phyloP scores from a whole-genome alignment of 2,888 invertebrate species.

The Tineola bisselliella region DNA sequence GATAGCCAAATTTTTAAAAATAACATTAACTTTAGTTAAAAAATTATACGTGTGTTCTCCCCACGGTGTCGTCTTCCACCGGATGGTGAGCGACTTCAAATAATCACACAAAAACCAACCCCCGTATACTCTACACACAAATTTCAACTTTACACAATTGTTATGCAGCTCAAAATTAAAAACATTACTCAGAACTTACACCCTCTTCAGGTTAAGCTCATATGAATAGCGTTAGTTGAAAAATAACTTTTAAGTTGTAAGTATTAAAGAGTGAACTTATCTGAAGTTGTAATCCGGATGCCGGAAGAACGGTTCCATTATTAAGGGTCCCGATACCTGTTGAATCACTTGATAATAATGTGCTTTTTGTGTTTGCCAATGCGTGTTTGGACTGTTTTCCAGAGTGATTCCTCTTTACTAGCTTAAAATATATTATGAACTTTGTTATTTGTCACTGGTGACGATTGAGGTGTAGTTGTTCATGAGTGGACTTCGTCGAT shows the following conservation, averaged over 20 bases:
- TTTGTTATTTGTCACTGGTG: too few relatives aligned
- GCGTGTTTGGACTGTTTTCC: not conserved
- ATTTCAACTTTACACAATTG: constrained; percentile 20
- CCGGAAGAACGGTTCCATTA: constrained; percentile 56
- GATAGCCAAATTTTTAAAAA: constrained; percentile 1
- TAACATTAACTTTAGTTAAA: not conserved
- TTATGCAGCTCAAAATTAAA: not conserved
- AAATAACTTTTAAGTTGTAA: not conserved
- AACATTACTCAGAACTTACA: not conserved
- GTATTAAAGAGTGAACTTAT: not conserved
- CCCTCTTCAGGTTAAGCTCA: not conserved
- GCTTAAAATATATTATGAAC: too few relatives aligned
- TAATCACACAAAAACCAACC: constrained; percentile 27
- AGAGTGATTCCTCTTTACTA: not conserved
- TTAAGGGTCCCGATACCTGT: constrained; percentile 58
- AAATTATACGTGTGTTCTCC: constrained; percentile 29
- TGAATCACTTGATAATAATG: constrained; percentile 35
- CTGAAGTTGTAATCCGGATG: constrained; percentile 26
- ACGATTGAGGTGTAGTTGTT: too few relatives aligned
- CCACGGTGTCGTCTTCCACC: constrained; percentile 61
- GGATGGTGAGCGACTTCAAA: constrained; percentile 52
- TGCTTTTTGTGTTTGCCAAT: not conserved
- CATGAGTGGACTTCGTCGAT: too few relatives aligned
- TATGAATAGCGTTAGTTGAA: not conserved
- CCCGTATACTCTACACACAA: constrained; percentile 4